A percentile compares a stretch with the other conserved stretches of the same genome.
Conservation (phyloP, 2,113 vertebrate species). For the Capreolus pygargus region DNA sequence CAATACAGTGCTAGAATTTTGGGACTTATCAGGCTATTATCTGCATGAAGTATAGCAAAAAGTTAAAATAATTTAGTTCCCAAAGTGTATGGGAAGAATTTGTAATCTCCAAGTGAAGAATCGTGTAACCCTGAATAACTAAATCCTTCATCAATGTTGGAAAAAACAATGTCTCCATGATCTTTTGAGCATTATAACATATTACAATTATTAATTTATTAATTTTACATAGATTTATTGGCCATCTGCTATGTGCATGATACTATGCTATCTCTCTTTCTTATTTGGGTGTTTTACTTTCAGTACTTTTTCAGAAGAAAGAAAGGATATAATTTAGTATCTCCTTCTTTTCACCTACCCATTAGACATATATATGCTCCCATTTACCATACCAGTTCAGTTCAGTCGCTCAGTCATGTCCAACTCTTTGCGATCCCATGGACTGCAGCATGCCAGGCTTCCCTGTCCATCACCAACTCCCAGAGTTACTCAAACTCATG, state of each 20-base stretch:
- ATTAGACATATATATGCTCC: neutral
- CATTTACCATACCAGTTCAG: neutral
- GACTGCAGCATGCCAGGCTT: neutral
- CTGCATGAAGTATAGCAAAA: neutral
- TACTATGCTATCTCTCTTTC: neutral
- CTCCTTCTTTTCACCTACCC: neutral
- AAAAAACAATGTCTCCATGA: neutral
- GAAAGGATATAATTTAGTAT: neutral
- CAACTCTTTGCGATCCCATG: neutral
- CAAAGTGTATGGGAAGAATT: neutral
- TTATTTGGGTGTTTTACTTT: neutral
- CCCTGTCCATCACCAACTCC: neutral
- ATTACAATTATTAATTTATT: neutral
- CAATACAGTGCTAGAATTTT: neutral
- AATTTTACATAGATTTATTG: conserved; percentile 15
- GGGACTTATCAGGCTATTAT: neutral
- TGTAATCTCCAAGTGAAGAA: conserved; percentile 24
- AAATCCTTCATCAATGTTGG: neutral
- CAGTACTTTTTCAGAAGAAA: neutral
- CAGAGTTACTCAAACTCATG: neutral
- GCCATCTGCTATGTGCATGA: neutral
- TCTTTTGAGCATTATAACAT: neutral
- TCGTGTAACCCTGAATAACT: neutral
- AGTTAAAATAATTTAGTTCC: neutral
- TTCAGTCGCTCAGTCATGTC: neutral